phyloP scores from a whole-genome alignment of 1,140 invertebrate genomes.

The Nomia melanderi region DNA sequence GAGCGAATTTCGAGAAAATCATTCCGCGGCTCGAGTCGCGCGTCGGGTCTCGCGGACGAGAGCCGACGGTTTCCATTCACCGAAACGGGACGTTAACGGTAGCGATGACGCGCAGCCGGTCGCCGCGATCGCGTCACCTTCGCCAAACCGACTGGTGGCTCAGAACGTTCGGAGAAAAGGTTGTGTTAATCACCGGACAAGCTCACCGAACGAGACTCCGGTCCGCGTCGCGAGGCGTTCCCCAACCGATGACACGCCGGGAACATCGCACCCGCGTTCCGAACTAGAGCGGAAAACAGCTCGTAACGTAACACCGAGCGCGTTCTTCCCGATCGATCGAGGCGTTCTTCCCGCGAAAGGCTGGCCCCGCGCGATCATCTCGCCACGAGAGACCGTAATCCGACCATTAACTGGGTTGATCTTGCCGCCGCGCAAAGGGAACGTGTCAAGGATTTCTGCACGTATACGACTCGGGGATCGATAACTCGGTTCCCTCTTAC shows the following conservation, averaged over 20 bases:
- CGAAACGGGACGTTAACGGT: constrained; percentile 3
- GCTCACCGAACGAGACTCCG: too few species aligned
- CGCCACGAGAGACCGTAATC: constrained; percentile 19
- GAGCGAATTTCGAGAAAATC: too few species aligned
- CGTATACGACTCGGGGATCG: constrained; percentile 29
- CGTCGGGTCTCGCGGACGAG: neutral
- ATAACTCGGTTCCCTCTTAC: constrained; percentile 3
- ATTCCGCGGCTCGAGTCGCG: too few species aligned
- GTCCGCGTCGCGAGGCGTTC: too few species aligned
- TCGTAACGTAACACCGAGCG: neutral
- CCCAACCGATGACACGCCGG: too few species aligned
- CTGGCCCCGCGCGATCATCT: neutral
- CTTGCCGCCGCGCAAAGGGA: constrained; percentile 37
- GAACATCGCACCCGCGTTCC: neutral
- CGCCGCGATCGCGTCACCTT: constrained; percentile 16
- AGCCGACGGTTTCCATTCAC: neutral
- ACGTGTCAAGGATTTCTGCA: constrained; percentile 60
- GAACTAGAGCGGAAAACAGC: neutral
- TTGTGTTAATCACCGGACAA: neutral
- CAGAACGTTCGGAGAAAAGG: constrained; percentile 13
- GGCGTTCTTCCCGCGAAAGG: constrained; percentile 1
- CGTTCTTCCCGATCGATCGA: constrained; percentile 12
- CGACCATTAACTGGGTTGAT: constrained; percentile 58
- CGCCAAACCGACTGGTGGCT: neutral
- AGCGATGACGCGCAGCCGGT: neutral